phyloP scores from a whole-genome alignment of 2,888 invertebrate genomes.

The Tetramorium bicarinatum region DNA sequence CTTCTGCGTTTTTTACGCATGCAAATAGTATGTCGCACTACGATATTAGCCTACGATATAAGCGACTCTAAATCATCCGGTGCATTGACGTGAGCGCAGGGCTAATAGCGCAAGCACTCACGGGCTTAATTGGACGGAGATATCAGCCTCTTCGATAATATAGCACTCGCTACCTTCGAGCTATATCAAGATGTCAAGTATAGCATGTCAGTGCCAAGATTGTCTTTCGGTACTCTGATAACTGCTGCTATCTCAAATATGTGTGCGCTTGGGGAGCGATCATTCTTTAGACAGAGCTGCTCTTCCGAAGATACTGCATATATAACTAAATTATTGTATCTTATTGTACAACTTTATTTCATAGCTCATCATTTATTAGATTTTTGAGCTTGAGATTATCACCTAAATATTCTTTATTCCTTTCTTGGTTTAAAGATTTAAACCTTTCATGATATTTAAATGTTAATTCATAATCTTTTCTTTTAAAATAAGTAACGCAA shows the following conservation, averaged over 20 bases:
- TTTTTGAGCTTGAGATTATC: not conserved
- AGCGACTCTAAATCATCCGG: constrained; percentile 39
- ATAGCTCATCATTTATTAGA: not conserved
- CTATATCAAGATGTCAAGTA: constrained; percentile 20
- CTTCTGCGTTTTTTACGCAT: constrained; percentile 16
- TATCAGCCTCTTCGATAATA: constrained; percentile 44
- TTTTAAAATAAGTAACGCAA: not conserved
- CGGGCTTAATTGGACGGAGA: constrained; percentile 55
- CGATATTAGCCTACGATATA: constrained; percentile 44
- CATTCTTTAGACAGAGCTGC: not conserved
- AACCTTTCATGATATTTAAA: not conserved
- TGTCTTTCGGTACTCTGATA: constrained; percentile 19
- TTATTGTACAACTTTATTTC: not conserved
- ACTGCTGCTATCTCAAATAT: not conserved
- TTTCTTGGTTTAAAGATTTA: not conserved
- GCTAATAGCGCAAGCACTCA: constrained; percentile 53
- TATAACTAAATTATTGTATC: not conserved
- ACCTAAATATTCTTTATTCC: not conserved
- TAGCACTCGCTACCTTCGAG: constrained; percentile 33
- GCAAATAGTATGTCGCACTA: not conserved
- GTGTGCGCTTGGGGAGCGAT: not conserved
- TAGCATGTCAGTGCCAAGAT: constrained; percentile 14
- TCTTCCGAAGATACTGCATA: not conserved
- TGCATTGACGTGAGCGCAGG: constrained; percentile 19
- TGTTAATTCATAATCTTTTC: not conserved